A percentile compares a stretch with the other conserved stretches of the same genome.
phyloP scores from a whole-genome alignment of 92 coral and sea anemone genomes.

The Epizoanthus stellaris region DNA sequence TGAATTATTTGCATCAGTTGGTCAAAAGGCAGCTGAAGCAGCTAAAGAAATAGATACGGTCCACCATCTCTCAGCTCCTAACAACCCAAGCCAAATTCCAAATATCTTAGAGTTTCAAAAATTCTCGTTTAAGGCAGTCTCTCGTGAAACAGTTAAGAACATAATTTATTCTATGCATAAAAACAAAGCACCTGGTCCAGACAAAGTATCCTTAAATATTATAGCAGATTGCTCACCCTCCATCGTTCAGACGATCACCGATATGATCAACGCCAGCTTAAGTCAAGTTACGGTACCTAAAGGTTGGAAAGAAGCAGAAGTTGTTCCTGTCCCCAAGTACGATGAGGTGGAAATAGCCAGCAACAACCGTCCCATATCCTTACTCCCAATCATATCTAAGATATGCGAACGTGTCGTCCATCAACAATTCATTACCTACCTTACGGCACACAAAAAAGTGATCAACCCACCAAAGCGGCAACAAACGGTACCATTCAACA shows the following conservation, averaged over 20 bases:
- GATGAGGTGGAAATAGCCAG: constrained; percentile 44
- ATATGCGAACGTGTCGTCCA: constrained; percentile 34
- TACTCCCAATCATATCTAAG: no score
- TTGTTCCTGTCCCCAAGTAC: constrained; percentile 29
- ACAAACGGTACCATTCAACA: no score
- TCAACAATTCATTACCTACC: no score
- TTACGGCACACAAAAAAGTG: no score
- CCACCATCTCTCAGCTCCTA: constrained; percentile 15
- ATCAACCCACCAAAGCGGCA: no score
- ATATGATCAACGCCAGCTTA: constrained; percentile 22
- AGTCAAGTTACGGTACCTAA: constrained; percentile 11
- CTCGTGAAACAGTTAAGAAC: background rate
- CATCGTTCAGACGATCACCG: constrained; percentile 9
- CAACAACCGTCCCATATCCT: constrained; percentile 64
- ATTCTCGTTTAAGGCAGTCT: background rate
- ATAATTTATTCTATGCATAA: constrained; percentile 34
- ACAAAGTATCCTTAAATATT: constrained; percentile 24
- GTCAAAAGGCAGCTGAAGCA: constrained; percentile 38
- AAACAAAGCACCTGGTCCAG: constrained; percentile 44
- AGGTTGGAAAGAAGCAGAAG: constrained; percentile 49
- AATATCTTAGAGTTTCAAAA: no score
- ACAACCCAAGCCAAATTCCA: no score
- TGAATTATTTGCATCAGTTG: constrained; percentile 56
- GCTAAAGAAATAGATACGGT: constrained; percentile 13
- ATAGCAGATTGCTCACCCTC: constrained; percentile 29